Conservation (phyloP, 2,113 vertebrate genomes). For the Aegithalos caudatus region DNA sequence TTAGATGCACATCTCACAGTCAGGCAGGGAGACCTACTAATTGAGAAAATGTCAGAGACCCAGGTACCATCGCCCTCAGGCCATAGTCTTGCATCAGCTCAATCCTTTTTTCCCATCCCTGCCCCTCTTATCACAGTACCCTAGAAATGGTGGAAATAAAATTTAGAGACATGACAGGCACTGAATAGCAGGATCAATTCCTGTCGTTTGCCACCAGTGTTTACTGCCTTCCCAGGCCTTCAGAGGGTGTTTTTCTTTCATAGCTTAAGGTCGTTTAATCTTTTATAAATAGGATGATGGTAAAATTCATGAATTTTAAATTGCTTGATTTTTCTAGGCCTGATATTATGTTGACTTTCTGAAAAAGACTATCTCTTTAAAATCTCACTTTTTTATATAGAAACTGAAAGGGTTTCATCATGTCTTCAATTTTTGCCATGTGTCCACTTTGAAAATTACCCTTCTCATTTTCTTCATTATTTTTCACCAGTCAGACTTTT, state of each 20-base stretch:
- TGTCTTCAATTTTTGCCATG: neutral
- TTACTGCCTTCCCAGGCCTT: slow-evolving; percentile 77
- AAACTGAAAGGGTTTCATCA: neutral
- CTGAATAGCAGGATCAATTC: slow-evolving; percentile 81
- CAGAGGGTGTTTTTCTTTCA: slow-evolving; percentile 75
- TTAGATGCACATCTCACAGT: slow-evolving; percentile 83
- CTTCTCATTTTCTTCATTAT: neutral
- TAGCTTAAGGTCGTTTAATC: slow-evolving; percentile 81
- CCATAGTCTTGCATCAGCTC: slow-evolving; percentile 79
- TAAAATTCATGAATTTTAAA: slow-evolving; percentile 79
- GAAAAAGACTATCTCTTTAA: neutral
- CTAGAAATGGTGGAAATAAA: slow-evolving; percentile 79
- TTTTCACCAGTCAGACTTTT: neutral
- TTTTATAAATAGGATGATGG: slow-evolving; percentile 77
- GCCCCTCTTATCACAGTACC: slow-evolving; percentile 62
- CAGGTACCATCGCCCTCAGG: slow-evolving; percentile 85
- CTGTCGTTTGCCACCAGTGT: slow-evolving; percentile 83
- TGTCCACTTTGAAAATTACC: neutral
- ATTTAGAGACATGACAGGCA: slow-evolving; percentile 81
- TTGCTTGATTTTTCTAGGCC: slow-evolving; percentile 68
- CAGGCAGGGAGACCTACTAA: slow-evolving; percentile 88
- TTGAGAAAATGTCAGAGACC: slow-evolving; percentile 92
- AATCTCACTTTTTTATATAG: neutral
- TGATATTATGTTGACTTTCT: neutral
- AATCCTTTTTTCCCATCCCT: slow-evolving; percentile 45